Evolutionary conservation across 2,888 invertebrate species (phyloP).

Genomic region (Mesodorylaimus sp.): DNA sequence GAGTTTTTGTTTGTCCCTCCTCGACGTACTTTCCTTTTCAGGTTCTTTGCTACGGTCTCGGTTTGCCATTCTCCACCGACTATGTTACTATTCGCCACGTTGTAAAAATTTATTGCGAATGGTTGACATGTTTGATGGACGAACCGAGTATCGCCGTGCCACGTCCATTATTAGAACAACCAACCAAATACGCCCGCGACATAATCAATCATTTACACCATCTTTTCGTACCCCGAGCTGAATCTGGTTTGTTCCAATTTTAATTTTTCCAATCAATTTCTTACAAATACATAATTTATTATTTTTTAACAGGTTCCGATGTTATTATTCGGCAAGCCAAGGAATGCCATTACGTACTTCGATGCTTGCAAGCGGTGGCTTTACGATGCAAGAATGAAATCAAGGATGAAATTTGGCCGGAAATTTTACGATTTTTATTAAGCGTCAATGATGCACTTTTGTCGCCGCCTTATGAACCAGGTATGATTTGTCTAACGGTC

Average conservation of each 20-base stretch:
- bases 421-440: constrained; percentile 62
- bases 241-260: constrained; percentile 25
- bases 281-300: background rate
- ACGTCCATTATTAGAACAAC: constrained; percentile 64
- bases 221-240: constrained; percentile 74
- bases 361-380: constrained; percentile 55
- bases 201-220: constrained; percentile 83
- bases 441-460: constrained; percentile 75
- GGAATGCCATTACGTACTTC: constrained; percentile 68
- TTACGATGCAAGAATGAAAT: constrained; percentile 50
- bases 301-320: constrained; percentile 48
- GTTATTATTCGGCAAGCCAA: constrained; percentile 67
- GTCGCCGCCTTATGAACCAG: constrained; percentile 71
- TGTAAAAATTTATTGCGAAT: constrained; percentile 87
- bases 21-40: too few relatives aligned
- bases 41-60: constrained; percentile 80
- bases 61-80: constrained; percentile 59
- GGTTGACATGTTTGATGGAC: constrained; percentile 63
- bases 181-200: constrained; percentile 68
- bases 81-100: constrained; percentile 87
- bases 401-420: constrained; percentile 73
- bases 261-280: background rate
- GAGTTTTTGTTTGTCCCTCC: too few relatives aligned
- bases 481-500: constrained; percentile 23
- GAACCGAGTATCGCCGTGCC: constrained; percentile 67